These are phyloP conservation scores for Pollimyrus isidori DNA, from an alignment of 2,113 vertebrate genomes.

Conservation along the genomic window DNA sequence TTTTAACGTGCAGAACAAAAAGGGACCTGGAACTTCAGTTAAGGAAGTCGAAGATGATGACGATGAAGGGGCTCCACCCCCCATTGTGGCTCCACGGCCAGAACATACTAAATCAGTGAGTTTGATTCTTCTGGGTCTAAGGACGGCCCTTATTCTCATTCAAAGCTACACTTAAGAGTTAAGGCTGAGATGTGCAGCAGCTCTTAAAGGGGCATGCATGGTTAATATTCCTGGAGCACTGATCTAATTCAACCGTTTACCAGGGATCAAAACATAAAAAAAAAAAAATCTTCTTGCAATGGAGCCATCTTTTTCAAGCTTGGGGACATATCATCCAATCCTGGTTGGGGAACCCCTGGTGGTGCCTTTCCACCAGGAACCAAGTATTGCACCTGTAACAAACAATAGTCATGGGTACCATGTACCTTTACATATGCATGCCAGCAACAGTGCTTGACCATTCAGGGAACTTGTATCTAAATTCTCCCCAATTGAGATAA, in stretches of 20 bases:
- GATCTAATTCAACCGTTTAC: not conserved
- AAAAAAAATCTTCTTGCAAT: not conserved
- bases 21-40: slow-evolving; percentile 69
- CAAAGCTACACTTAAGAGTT: not conserved
- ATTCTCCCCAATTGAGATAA: not conserved
- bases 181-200: not conserved
- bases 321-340: not conserved
- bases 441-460: not conserved
- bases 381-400: not conserved
- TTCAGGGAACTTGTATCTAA: not conserved
- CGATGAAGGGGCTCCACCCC: slow-evolving; percentile 81
- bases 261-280: not conserved
- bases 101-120: slow-evolving; percentile 95
- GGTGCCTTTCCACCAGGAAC: not conserved
- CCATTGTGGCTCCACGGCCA: slow-evolving; percentile 86
- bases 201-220: not conserved
- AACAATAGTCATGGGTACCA: not conserved
- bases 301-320: not conserved
- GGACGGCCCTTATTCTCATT: not conserved
- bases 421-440: not conserved
- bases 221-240: not conserved
- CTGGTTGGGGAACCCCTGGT: not conserved
- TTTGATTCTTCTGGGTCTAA: slow-evolving; percentile 1
- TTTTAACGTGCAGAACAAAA: slow-evolving; percentile 62
- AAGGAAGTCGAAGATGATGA: slow-evolving; percentile 75